Evolutionary conservation across 2,113 vertebrate species (phyloP), one percentile per base, ranked within the genome.

Genomic region (Cyphomyrus discorhynchus): DNA sequence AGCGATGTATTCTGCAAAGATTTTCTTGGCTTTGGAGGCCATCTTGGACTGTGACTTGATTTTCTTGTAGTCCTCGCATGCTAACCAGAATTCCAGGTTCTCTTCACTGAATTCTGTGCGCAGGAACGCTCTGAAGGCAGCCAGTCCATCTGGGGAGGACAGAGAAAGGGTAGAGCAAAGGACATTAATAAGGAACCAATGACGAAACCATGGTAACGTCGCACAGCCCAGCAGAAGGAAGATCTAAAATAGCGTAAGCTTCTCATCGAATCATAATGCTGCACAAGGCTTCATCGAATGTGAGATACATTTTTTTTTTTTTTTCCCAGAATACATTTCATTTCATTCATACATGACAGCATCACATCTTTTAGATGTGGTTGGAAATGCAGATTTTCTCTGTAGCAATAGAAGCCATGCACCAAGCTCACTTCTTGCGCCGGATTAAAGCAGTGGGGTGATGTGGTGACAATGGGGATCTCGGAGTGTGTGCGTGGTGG

Each of bases 51-150:
- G 97, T 0, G 98, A 99, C 92, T 99, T 99, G 94, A 98, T 95
- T 93, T 99, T 99, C 95, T 97, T 98, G 96, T 98, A 99, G 92
- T 99, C 98, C 94, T 99, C 98, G 0, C 98, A 99, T 0, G 98
- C 98, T 92, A 99, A 94, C 98, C 98, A 99, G 96, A 99, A 99
- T 92, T 99, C 98, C 94, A 99, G 95, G 95, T 99, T 99, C 94
- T 99, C 98, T 92, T 99, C 98, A 0, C 98, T 99, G 94, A 99
- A 99, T 94, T 99, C 98, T 0, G 98, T 99, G 93, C 97, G 97
- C 90, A 99, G 95, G 94, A 99, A 99, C 89, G 98, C 97, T 92
- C 98, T 95, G 95, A 99, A 99, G 46, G 98, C 97, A 62, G 98
- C 98, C 89, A 99, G 95, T 0, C 98, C 98, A 5, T 98, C 98